Evolutionary conservation across 2,797 vertebrate genomes (phyloP).

Genomic region (Forpus xanthops): DNA sequence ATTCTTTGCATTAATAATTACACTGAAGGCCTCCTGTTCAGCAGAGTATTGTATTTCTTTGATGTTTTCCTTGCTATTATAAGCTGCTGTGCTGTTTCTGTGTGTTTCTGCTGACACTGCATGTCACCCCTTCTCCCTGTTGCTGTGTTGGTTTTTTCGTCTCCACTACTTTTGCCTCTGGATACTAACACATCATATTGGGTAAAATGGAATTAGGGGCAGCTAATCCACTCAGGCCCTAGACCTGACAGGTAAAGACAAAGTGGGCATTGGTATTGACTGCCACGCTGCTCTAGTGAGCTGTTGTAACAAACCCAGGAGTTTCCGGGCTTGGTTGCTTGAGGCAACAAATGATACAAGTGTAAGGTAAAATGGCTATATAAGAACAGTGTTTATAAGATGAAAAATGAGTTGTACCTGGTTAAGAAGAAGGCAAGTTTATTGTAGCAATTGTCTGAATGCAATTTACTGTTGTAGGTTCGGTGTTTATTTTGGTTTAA

Average conservation of each 20-base stretch:
- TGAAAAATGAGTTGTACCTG: background rate
- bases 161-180: background rate
- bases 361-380: background rate
- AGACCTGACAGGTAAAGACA: background rate
- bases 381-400: background rate
- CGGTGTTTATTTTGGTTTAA: background rate
- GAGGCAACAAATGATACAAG: background rate
- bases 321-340: background rate
- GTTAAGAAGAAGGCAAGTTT: background rate
- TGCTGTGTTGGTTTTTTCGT: background rate
- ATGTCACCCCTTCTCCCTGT: background rate
- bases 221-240: background rate
- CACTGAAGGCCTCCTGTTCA: background rate
- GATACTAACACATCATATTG: background rate
- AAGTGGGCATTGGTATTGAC: background rate
- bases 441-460: background rate
- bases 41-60: background rate
- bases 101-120: background rate
- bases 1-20: constrained; percentile 24
- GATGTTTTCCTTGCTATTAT: background rate
- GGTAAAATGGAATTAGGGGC: background rate
- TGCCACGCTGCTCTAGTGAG: background rate
- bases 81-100: background rate
- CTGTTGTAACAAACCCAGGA: background rate
- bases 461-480: accelerated